Conservation (phyloP, 1,140 invertebrate species). For the Ips nitidus region DNA sequence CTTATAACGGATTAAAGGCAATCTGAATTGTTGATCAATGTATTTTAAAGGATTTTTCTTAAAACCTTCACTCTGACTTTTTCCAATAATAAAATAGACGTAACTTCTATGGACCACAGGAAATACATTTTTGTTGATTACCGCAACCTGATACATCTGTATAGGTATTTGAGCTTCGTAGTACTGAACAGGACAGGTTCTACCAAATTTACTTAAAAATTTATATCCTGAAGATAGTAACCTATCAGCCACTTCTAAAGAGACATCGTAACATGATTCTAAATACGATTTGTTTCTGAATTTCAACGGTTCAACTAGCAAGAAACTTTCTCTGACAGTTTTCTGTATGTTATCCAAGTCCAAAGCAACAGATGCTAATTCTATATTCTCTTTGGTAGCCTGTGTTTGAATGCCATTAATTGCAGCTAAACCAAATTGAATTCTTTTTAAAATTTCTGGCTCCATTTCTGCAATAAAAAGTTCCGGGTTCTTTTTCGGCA, state of each 20-base stretch:
- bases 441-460: slow-evolving; percentile 52
- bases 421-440: slow-evolving; percentile 49
- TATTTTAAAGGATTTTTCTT: slow-evolving; percentile 56
- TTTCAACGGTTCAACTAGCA: slow-evolving; percentile 49
- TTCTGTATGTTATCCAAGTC: slow-evolving; percentile 46
- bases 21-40: slow-evolving; percentile 49
- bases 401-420: slow-evolving; percentile 51
- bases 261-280: slow-evolving; percentile 57
- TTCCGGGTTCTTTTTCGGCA: slow-evolving; percentile 55
- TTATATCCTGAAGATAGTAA: slow-evolving; percentile 58
- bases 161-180: slow-evolving; percentile 53
- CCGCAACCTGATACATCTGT: slow-evolving; percentile 55
- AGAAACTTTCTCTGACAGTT: slow-evolving; percentile 49
- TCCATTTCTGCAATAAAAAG: slow-evolving; percentile 52
- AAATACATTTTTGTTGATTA: slow-evolving; percentile 52
- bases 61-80: slow-evolving; percentile 55
- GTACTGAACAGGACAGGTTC: slow-evolving; percentile 61
- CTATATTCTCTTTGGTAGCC: slow-evolving; percentile 53
- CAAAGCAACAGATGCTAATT: slow-evolving; percentile 52
- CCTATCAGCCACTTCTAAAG: slow-evolving; percentile 56
- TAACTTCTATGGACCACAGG: slow-evolving; percentile 59
- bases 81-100: slow-evolving; percentile 60
- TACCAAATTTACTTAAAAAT: slow-evolving; percentile 60
- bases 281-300: slow-evolving; percentile 56
- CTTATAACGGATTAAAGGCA: slow-evolving; percentile 61